Conservation (phyloP, 35 echinoderm and acorn worm species). For the Hemicentrotus pulcherrimus region DNA sequence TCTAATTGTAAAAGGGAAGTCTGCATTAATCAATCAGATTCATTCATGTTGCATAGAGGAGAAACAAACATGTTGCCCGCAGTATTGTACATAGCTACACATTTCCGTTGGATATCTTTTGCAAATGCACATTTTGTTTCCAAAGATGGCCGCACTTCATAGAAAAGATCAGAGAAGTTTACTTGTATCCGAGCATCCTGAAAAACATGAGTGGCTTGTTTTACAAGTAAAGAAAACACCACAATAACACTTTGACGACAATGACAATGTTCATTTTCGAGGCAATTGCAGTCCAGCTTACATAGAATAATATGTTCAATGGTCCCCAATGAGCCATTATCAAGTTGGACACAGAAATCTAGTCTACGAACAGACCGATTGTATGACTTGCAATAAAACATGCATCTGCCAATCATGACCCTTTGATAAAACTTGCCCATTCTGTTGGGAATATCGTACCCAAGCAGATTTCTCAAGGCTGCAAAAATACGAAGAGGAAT, state of each 20-base stretch:
- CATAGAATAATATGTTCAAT: conserved; percentile 23
- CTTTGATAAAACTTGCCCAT: conserved; percentile 18
- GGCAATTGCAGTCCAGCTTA: conserved; percentile 6
- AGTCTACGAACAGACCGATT: conserved; percentile 24
- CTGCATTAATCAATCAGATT: conserved; percentile 31
- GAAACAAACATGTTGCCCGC: conserved; percentile 24
- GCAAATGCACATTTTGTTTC: conserved; percentile 1
- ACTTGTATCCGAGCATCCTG: neutral
- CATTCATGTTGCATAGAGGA: conserved; percentile 21
- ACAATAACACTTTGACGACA: conserved; percentile 12
- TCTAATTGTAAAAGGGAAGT: neutral
- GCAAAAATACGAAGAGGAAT: conserved; percentile 24
- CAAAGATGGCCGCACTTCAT: conserved; percentile 27
- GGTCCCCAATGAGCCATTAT: conserved; percentile 6
- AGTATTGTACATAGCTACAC: conserved; percentile 24
- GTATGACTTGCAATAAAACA: conserved; percentile 35
- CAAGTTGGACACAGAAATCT: conserved; percentile 22
- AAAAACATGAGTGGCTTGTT: conserved; percentile 19
- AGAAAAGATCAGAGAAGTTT: neutral
- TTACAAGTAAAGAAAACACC: neutral
- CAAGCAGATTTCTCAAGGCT: conserved; percentile 30
- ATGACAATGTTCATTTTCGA: neutral
- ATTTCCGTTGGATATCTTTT: conserved; percentile 5
- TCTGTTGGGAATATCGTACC: neutral
- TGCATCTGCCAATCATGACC: neutral